Percentiles rank a stretch among this genome's conserved stretches.
phyloP scores from a whole-genome alignment of 64 coral and sea anemone species.

The Dendronephthya gigantea region DNA sequence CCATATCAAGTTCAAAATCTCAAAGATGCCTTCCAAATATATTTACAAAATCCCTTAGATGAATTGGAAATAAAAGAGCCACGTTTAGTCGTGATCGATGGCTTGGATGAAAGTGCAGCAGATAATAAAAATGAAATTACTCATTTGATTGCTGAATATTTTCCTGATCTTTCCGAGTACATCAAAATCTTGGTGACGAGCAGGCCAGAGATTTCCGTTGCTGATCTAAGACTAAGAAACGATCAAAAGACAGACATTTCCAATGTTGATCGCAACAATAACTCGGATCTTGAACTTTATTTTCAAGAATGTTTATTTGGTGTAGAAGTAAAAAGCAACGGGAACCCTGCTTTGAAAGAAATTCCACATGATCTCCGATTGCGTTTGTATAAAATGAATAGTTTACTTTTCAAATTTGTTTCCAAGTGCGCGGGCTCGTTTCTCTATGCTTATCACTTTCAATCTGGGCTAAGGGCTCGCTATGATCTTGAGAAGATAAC shows the following conservation, averaged over 20 bases:
- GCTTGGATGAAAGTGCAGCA: conserved; percentile 50
- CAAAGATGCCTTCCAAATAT: conserved; percentile 38
- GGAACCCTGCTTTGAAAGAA: too few relatives aligned
- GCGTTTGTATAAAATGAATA: too few relatives aligned
- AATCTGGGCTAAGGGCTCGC: not conserved
- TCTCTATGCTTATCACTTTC: conserved; percentile 23
- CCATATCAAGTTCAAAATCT: not conserved
- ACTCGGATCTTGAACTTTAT: too few relatives aligned
- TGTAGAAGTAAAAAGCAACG: too few relatives aligned
- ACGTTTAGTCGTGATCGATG: conserved; percentile 43
- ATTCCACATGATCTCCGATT: too few relatives aligned
- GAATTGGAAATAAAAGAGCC: conserved; percentile 34
- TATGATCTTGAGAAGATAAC: not conserved
- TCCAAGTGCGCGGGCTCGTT: not conserved
- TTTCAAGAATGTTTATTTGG: too few relatives aligned
- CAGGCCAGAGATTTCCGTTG: conserved; percentile 38
- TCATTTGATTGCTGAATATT: conserved; percentile 34
- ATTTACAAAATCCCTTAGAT: conserved; percentile 52
- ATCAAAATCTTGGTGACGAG: conserved; percentile 59
- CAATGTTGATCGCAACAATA: too few relatives aligned
- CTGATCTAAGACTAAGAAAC: conserved; percentile 20
- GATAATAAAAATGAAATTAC: conserved; percentile 29
- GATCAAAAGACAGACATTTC: not conserved
- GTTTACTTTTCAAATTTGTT: too few relatives aligned
- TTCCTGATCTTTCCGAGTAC: conserved; percentile 44